Conservation (phyloP, 2,888 invertebrate genomes). For the Tachina grossa region DNA sequence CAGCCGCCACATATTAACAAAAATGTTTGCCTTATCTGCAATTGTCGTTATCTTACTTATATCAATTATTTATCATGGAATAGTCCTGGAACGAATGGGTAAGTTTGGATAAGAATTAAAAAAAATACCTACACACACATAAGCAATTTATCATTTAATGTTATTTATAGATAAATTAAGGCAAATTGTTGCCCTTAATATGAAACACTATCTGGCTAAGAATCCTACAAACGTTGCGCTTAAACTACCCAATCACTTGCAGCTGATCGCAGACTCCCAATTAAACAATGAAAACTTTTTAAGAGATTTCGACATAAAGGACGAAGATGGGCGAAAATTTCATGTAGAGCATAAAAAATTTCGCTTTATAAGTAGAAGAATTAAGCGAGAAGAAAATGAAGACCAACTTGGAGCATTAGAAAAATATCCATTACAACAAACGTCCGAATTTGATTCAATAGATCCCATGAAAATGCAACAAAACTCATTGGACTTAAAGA, state of each 20-base stretch:
- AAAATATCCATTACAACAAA: not conserved
- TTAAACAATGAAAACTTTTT: slow-evolving; percentile 50
- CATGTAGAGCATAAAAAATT: slow-evolving; percentile 51
- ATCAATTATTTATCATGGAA: slow-evolving; percentile 77
- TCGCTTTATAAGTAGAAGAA: slow-evolving; percentile 35
- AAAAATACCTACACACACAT: not conserved
- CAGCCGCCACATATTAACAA: slow-evolving; percentile 69
- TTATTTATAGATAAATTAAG: slow-evolving; percentile 74
- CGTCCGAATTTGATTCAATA: slow-evolving; percentile 68
- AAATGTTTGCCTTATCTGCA: slow-evolving; percentile 74
- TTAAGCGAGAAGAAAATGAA: slow-evolving; percentile 35
- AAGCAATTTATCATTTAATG: too few relatives aligned
- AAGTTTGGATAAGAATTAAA: slow-evolving; percentile 49
- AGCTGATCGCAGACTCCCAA: slow-evolving; percentile 6
- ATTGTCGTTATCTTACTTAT: slow-evolving; percentile 74
- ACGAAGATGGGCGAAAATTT: slow-evolving; percentile 64
- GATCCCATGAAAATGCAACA: slow-evolving; percentile 76
- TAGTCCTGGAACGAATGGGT: slow-evolving; percentile 78
- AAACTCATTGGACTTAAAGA: slow-evolving; percentile 73
- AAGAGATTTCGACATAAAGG: slow-evolving; percentile 24
- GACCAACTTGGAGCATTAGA: not conserved
- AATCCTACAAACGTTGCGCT: slow-evolving; percentile 68
- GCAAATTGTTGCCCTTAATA: slow-evolving; percentile 74
- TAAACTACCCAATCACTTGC: slow-evolving; percentile 61
- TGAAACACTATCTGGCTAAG: slow-evolving; percentile 67